Evolutionary conservation across 2,113 vertebrate genomes (phyloP), one percentile per base, ranked within the genome.

Genomic region (Ailuropoda melanoleuca): DNA sequence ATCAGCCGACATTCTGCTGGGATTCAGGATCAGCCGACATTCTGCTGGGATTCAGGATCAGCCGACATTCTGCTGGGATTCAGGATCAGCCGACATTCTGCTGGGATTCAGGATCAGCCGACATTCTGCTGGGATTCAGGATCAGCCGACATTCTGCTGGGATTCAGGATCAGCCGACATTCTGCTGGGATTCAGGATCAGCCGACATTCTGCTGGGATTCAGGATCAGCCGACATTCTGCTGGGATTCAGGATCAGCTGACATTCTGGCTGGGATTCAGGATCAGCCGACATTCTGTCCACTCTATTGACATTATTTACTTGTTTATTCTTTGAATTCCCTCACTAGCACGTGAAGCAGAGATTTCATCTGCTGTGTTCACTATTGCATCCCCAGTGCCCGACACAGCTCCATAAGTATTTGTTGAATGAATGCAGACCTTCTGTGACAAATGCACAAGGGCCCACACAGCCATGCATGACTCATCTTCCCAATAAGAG

Each of bases 381-480:
- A n/a, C 8, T 15, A 6, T 8, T 2, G 2, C 1, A 37, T 6
- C 46, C 13, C 4, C 26, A 1, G 53, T 2, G 53, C 55, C 31
- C 4, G 6, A 9, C 3, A 26, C 6, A 0, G 62, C 29, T 74
- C 50, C 43, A 8, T 6, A 15, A 53, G 29, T 24, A 18, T 6
- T 17, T 19, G 60, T 46, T 13, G 11, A 14, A 4, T 3, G 19
- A 34, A 15, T 9, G 5, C 12, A 17, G 7, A 8, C 2, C 4
- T 1, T 6, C 34, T n/a, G 15, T 7, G 14, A 6, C 10, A 50
- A 64, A 39, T 29, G 24, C 0, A 0, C 13, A 1, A 43, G 34
- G 34, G 24, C 23, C 10, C 48, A 4, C 15, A 5, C 0, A 0
- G 8, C 29, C 24, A 24, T 0, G 24, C 48, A 4, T 3, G 9